phyloP scores from a whole-genome alignment of 1,140 invertebrate genomes.

The Whitmania pigra region DNA sequence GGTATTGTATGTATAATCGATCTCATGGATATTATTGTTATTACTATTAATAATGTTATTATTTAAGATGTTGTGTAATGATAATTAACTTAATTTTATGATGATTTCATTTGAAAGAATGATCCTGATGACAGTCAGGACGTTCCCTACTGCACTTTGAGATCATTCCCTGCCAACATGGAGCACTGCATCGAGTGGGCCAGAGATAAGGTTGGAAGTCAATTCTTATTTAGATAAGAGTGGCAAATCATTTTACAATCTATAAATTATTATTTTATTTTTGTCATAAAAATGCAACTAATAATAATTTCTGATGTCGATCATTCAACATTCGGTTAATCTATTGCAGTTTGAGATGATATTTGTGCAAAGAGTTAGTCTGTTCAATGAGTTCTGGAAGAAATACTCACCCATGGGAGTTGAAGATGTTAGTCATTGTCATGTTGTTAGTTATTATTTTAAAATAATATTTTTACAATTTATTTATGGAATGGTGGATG shows the following conservation, averaged over 20 bases:
- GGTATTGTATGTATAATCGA: too few species aligned
- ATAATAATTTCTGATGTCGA: background rate
- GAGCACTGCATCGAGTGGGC: constrained; percentile 95
- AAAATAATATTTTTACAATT: too few species aligned
- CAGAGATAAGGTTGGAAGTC: constrained; percentile 39
- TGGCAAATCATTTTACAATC: background rate
- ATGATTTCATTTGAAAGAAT: constrained; percentile 58
- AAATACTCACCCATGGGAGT: constrained; percentile 27
- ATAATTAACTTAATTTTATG: too few species aligned
- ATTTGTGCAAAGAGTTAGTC: constrained; percentile 39
- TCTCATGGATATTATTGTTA: too few species aligned
- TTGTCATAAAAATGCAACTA: background rate
- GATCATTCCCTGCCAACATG: constrained; percentile 98
- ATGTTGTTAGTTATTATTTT: too few species aligned
- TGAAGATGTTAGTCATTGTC: constrained; percentile 23
- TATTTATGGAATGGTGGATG: too few species aligned
- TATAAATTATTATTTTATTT: background rate
- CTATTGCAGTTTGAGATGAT: constrained; percentile 38
- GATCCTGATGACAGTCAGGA: constrained; percentile 89
- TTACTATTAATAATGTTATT: too few species aligned
- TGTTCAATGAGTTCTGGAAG: constrained; percentile 40
- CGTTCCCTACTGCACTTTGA: constrained; percentile 95
- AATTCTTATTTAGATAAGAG: background rate
- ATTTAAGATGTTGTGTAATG: too few species aligned
- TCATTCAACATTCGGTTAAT: too few species aligned